Evolutionary conservation across 2,113 vertebrate genomes (phyloP).

Genomic region (Hyaena hyaena): DNA sequence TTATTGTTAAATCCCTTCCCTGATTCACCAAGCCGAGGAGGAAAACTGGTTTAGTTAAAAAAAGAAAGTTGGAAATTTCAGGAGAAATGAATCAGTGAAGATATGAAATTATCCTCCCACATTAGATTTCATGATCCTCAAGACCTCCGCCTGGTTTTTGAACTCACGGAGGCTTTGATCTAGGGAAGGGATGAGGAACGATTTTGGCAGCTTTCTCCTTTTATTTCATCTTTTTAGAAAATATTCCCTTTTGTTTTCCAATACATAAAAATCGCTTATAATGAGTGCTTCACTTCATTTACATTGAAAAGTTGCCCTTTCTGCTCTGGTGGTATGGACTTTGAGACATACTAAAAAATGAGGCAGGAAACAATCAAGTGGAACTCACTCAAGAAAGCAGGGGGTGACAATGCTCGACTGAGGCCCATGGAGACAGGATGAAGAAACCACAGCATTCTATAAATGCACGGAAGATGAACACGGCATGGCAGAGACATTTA

Average conservation of each 20-base stretch:
- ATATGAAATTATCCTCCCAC: background rate
- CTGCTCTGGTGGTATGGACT: background rate
- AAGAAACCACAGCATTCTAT: constrained; percentile 20
- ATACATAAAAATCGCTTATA: background rate
- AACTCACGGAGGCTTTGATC: background rate
- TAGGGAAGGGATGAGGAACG: background rate
- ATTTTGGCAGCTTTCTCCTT: background rate
- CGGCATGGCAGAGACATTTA: background rate
- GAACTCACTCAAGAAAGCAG: background rate
- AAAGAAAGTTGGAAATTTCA: background rate
- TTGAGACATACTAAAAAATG: background rate
- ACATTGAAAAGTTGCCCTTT: background rate
- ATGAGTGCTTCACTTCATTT: background rate
- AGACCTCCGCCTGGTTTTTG: background rate
- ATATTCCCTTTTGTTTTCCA: background rate
- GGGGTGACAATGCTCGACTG: background rate
- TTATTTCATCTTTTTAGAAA: constrained; percentile 14
- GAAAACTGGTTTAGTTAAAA: background rate
- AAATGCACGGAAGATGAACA: background rate
- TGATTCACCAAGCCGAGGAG: background rate
- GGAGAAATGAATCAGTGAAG: background rate
- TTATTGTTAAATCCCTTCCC: background rate
- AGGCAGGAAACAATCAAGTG: background rate
- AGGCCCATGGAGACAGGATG: background rate
- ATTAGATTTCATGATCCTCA: background rate